These are phyloP conservation scores for Florisuga fusca DNA, from an alignment of 2,797 vertebrate genomes.

Conservation along the genomic window DNA sequence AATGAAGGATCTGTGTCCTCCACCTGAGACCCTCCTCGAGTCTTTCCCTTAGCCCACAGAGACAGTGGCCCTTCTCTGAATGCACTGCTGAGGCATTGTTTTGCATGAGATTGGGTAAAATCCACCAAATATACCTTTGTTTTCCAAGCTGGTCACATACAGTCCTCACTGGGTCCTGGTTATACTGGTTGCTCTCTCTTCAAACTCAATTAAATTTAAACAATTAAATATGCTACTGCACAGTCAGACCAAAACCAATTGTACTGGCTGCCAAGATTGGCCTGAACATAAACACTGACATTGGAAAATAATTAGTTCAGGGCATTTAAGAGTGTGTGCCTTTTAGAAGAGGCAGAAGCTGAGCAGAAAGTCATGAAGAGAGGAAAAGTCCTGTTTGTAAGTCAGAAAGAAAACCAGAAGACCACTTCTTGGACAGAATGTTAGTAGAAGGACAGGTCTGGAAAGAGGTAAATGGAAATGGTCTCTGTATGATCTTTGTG, in stretches of 20 bases:
- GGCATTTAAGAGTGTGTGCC: neutral
- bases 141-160: constrained; percentile 30
- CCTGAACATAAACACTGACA: constrained; percentile 21
- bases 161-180: constrained; percentile 24
- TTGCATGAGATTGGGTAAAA: constrained; percentile 5
- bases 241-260: constrained; percentile 48
- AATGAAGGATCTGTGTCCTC: neutral
- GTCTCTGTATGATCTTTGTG: neutral
- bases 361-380: neutral
- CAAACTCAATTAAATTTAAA: constrained; percentile 45
- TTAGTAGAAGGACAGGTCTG: neutral
- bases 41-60: neutral
- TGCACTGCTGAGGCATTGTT: neutral
- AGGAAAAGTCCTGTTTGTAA: neutral
- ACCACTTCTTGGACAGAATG: neutral
- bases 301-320: constrained; percentile 39
- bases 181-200: constrained; percentile 36
- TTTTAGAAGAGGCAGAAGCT: neutral
- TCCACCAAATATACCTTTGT: constrained; percentile 13
- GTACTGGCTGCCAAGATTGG: constrained; percentile 23
- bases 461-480: neutral
- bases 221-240: constrained; percentile 48
- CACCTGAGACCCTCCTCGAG: accelerated
- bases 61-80: neutral
- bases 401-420: neutral